phyloP scores from a whole-genome alignment of 2,797 vertebrate genomes.

The Distichodus sexfasciatus region DNA sequence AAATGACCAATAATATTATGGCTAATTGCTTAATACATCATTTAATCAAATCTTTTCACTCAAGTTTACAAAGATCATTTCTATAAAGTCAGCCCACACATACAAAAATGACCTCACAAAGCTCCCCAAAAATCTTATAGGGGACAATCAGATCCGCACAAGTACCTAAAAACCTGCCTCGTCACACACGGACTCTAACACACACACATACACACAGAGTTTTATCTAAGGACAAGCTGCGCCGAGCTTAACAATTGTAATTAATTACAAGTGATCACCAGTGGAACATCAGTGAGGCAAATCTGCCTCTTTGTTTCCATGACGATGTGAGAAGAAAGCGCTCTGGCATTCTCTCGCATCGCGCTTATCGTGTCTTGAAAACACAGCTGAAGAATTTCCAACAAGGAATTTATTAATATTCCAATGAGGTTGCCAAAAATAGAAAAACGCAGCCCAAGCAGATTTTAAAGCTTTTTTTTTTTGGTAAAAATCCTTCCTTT shows the following conservation, averaged over 20 bases:
- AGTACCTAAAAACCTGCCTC: too few relatives aligned
- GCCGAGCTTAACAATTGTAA: conserved; percentile 38
- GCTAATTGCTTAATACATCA: too few relatives aligned
- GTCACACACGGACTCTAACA: too few relatives aligned
- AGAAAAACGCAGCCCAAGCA: conserved; percentile 9
- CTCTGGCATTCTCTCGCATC: background rate
- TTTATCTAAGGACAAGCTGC: conserved; percentile 22
- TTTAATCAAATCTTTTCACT: too few relatives aligned
- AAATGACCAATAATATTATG: too few relatives aligned
- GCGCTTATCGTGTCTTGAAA: background rate
- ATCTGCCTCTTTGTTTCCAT: conserved; percentile 51
- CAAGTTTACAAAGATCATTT: too few relatives aligned
- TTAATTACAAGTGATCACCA: conserved; percentile 44
- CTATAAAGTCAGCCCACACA: too few relatives aligned
- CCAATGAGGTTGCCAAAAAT: conserved; percentile 37
- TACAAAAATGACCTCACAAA: too few relatives aligned
- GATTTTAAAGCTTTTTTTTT: background rate
- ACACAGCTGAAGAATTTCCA: conserved; percentile 32
- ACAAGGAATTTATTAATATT: conserved; percentile 36
- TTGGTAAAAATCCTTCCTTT: background rate
- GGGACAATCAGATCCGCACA: too few relatives aligned
- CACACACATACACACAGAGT: background rate
- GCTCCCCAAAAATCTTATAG: too few relatives aligned
- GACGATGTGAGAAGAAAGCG: conserved; percentile 44
- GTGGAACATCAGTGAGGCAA: conserved; percentile 33